Conservation (phyloP, 1,140 invertebrate genomes). For the Lycorma delicatula region DNA sequence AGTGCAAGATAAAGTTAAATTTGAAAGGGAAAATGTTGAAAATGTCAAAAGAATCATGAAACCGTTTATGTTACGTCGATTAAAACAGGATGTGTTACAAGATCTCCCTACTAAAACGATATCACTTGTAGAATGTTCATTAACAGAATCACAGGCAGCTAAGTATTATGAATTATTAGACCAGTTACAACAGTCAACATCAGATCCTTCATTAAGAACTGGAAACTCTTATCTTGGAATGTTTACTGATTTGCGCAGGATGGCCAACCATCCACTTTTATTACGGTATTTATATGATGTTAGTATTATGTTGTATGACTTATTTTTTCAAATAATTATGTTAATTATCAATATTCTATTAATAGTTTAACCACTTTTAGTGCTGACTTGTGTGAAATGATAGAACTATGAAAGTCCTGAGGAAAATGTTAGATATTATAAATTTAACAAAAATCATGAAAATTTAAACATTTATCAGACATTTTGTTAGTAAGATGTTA, state of each 20-base stretch:
- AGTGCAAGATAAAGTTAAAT: conserved; percentile 36
- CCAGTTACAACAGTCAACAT: background rate
- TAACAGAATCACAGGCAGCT: conserved; percentile 60
- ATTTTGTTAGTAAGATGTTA: too few relatives aligned
- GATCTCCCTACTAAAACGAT: conserved; percentile 74
- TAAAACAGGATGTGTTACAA: conserved; percentile 78
- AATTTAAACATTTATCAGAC: too few relatives aligned
- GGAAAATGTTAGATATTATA: too few relatives aligned
- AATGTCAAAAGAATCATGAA: conserved; percentile 94
- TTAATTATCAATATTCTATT: too few relatives aligned
- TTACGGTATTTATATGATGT: too few relatives aligned
- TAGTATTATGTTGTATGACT: too few relatives aligned
- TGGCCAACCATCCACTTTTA: conserved; percentile 83
- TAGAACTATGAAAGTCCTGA: too few relatives aligned
- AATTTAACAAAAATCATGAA: too few relatives aligned
- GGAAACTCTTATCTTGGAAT: conserved; percentile 47
- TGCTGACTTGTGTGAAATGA: too few relatives aligned
- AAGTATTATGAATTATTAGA: conserved; percentile 68
- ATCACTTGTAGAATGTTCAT: conserved; percentile 49
- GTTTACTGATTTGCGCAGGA: conserved; percentile 81
- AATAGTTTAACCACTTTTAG: too few relatives aligned
- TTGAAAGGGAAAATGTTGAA: conserved; percentile 79
- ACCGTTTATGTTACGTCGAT: conserved; percentile 85
- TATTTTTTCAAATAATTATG: too few relatives aligned
- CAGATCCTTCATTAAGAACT: background rate